These are phyloP conservation scores for Sebastes variabilis DNA, from an alignment of 2,797 vertebrate genomes.

Conservation along the genomic window DNA sequence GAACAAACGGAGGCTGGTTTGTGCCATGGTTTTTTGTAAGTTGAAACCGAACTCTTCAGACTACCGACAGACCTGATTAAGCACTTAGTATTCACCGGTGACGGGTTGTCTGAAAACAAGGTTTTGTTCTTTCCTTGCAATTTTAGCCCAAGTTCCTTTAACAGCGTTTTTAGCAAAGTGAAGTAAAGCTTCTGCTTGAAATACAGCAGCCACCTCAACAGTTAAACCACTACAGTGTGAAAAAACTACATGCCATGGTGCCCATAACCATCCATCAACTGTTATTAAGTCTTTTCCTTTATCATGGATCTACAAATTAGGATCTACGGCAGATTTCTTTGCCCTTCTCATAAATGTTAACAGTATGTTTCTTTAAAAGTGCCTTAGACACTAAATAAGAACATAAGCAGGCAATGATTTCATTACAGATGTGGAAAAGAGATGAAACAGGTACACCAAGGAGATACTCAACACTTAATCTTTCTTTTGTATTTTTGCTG, in stretches of 20 bases:
- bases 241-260: neutral
- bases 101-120: neutral
- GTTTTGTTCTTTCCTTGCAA: neutral
- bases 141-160: neutral
- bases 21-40: constrained; percentile 33
- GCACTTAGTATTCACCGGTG: constrained; percentile 21
- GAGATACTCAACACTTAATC: constrained; percentile 37
- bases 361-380: constrained; percentile 90
- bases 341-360: constrained; percentile 45
- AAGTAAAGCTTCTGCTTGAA: neutral
- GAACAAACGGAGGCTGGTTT: neutral
- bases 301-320: constrained; percentile 15
- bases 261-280: neutral
- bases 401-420: constrained; percentile 75
- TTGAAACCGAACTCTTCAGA: neutral
- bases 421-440: constrained; percentile 44
- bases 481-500: constrained; percentile 77
- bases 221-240: constrained; percentile 20
- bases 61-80: neutral
- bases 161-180: neutral
- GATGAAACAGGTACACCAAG: constrained; percentile 38
- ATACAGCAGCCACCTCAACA: neutral
- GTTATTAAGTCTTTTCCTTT: neutral
- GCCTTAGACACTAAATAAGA: constrained; percentile 98
- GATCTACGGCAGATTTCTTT: constrained; percentile 3